phyloP scores from a whole-genome alignment of 2,797 vertebrate species.

The Brachyalestes nurse region DNA sequence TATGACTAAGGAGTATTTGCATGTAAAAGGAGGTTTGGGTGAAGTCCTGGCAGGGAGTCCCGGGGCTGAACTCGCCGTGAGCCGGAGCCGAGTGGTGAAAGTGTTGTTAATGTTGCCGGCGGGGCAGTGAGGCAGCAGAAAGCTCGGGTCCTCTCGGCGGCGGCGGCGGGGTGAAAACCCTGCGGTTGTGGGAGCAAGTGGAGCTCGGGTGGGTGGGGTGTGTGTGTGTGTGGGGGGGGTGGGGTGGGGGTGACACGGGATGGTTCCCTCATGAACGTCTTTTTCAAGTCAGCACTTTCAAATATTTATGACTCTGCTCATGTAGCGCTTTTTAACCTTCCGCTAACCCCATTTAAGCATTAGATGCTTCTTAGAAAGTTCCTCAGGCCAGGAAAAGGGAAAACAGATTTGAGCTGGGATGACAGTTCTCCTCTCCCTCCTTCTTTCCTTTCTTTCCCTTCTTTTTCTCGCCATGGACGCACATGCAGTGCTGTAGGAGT shows the following conservation, averaged over 20 bases:
- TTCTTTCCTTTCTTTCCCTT: not conserved
- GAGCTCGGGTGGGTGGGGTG: too few relatives aligned
- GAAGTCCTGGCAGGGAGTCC: not conserved
- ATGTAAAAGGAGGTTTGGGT: not conserved
- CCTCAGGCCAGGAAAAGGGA: slow-evolving; percentile 56
- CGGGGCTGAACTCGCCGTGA: not conserved
- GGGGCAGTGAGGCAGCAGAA: not conserved
- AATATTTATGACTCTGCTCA: slow-evolving; percentile 80
- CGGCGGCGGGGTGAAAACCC: slow-evolving; percentile 60
- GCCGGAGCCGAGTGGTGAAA: not conserved
- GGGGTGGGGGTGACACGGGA: slow-evolving; percentile 46
- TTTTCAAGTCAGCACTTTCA: slow-evolving; percentile 71
- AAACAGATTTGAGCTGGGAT: slow-evolving; percentile 60
- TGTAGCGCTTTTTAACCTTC: slow-evolving; percentile 78
- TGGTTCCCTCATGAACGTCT: slow-evolving; percentile 65
- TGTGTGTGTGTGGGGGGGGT: not conserved
- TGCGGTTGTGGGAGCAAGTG: slow-evolving; percentile 79
- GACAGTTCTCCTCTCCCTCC: slow-evolving; percentile 48
- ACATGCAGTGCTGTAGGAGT: too few relatives aligned
- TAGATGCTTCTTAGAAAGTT: slow-evolving; percentile 76
- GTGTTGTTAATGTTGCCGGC: not conserved
- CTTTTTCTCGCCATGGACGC: not conserved
- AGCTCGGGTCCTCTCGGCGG: slow-evolving; percentile 26
- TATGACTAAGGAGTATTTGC: not conserved
- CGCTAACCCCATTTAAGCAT: slow-evolving; percentile 74